phyloP scores from a whole-genome alignment of 1,140 invertebrate genomes.

The Lordiphosa stackelbergi region DNA sequence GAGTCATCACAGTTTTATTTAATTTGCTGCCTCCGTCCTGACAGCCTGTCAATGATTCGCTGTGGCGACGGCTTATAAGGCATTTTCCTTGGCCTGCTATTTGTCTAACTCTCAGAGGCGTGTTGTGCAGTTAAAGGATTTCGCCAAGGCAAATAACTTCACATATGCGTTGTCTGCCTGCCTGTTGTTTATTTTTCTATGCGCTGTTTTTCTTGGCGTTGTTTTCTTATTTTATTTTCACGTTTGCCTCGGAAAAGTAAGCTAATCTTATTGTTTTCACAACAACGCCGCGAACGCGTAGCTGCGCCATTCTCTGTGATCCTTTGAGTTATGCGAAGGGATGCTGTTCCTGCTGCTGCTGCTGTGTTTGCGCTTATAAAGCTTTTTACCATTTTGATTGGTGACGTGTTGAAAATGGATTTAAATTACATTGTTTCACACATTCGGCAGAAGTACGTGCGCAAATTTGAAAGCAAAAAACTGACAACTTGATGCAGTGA shows the following conservation, averaged over 20 bases:
- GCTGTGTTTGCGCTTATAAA: conserved; percentile 29
- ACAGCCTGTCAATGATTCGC: conserved; percentile 44
- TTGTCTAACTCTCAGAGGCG: conserved; percentile 64
- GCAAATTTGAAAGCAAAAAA: conserved; percentile 29
- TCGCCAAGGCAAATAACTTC: conserved; percentile 57
- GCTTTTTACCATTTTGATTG: conserved; percentile 73
- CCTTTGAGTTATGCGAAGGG: conserved; percentile 67
- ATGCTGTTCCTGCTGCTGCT: too few relatives aligned
- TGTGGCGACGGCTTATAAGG: conserved; percentile 28
- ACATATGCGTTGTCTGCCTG: conserved; percentile 35
- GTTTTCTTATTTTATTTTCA: conserved; percentile 53
- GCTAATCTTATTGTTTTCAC: conserved; percentile 74
- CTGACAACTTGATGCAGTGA: conserved; percentile 56
- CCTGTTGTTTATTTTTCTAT: conserved; percentile 68
- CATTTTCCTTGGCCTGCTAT: conserved; percentile 54
- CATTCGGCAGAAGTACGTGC: conserved; percentile 32
- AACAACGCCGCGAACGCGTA: conserved; percentile 46
- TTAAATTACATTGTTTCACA: conserved; percentile 71
- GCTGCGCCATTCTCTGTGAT: conserved; percentile 35
- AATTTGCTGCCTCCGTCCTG: conserved; percentile 55
- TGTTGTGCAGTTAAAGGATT: conserved; percentile 66
- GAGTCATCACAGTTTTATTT: conserved; percentile 59
- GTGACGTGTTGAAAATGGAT: conserved; percentile 74
- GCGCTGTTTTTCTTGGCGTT: conserved; percentile 46
- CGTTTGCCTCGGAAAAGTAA: conserved; percentile 59